Base-by-base conservation (phyloP, 1,140 invertebrate species). In the Brachionus rotundiformis region DNA sequence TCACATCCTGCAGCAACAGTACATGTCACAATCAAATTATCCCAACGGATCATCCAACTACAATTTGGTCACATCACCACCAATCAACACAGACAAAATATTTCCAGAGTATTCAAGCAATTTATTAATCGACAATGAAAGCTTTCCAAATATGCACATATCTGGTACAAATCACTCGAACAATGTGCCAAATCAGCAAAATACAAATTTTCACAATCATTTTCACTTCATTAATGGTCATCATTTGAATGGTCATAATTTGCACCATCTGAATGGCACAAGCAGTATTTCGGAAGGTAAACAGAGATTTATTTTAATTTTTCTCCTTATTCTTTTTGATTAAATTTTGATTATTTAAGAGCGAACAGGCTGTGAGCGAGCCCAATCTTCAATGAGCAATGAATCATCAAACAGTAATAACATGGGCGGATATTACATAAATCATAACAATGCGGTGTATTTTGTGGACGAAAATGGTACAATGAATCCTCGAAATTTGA, bases 391-490 rank as follows among this genome's bases (percentile, higher is more conserved):
- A 16, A 54, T 59, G 19, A 79, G 76, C 16, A 33, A 79, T 25
- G 76, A 79, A 44, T 49, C 41, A 25, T 79, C 76, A 79, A 79
- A 59, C 29, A 79, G 76, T 59, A 79, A 54, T 54, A 54, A 79
- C 47, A 59, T 44, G 23, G 68, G 44, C 27, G 59, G 47, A 23
- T 79, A 79, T 59, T 79, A 59, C 54, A 41, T 59, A 59, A 79
- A 79, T 19, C 76, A 79, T 59, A 77, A 77, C 41, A 77, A 77
- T 79, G 76, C 16, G 8, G 54, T 79, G 5, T 79, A 79, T 79
- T 73, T 39, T 44, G 36, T 44, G 16, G 68, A 44, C 41, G 68
- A 73, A 44, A 73, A 73, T 27, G 68, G 68, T 41, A 29, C 68
- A 3, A 73, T 73, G 63, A 68, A 68, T 33, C 63, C 63, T 16